These are phyloP conservation scores for Antechinus stuartii DNA, from an alignment of 2,113 vertebrate species.

Conservation along the genomic window DNA sequence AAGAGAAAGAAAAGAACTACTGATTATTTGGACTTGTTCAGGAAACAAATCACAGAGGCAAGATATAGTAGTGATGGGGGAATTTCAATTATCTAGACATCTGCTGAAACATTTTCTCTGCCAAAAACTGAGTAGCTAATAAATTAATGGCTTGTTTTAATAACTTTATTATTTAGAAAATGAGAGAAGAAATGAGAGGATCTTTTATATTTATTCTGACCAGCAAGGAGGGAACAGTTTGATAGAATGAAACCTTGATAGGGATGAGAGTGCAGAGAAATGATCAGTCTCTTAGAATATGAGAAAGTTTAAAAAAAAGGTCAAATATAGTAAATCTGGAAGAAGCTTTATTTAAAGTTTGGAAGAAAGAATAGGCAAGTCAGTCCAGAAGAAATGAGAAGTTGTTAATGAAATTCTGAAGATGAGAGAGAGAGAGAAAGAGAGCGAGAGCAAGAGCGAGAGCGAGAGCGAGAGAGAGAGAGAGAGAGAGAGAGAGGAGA, in stretches of 20 bases:
- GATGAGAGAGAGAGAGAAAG: neutral
- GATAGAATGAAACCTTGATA: neutral
- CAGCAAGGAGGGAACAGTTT: neutral
- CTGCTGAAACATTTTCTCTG: neutral
- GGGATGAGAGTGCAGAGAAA: neutral
- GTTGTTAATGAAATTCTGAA: neutral
- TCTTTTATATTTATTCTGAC: neutral
- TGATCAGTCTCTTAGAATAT: neutral
- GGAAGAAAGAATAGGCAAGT: neutral
- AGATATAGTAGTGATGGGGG: neutral
- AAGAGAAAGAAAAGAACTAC: neutral
- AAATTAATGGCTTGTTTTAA: neutral
- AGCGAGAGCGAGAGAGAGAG: too few species aligned
- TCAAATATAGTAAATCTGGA: neutral
- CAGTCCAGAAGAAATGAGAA: neutral
- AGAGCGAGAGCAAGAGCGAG: neutral
- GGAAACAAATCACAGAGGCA: neutral
- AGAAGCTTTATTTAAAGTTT: neutral
- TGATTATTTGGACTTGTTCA: neutral
- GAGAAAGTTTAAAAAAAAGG: neutral
- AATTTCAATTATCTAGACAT: neutral
- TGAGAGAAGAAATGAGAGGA: neutral
- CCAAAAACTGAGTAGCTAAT: neutral
- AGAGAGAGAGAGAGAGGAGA: neutral
- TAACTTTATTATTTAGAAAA: neutral